These are phyloP conservation scores for Apodemus sylvaticus DNA, from an alignment of 2,113 vertebrate genomes.

Conservation along the genomic window DNA sequence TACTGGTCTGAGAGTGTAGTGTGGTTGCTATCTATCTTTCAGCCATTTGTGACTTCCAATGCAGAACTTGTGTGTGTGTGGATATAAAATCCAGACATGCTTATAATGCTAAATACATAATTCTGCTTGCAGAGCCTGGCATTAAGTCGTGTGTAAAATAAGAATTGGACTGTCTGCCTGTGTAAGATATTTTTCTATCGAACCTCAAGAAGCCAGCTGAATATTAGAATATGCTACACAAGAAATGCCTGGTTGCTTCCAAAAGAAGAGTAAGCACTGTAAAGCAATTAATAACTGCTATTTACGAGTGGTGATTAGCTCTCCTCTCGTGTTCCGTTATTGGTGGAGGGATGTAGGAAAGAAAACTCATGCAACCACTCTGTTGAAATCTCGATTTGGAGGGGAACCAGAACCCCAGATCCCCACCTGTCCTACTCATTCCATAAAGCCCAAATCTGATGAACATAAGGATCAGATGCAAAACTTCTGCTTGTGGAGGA, in stretches of 20 bases:
- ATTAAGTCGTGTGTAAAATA: not conserved
- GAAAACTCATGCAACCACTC: not conserved
- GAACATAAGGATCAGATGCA: not conserved
- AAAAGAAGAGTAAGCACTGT: not conserved
- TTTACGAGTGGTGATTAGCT: not conserved
- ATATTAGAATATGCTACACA: not conserved
- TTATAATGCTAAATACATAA: not conserved
- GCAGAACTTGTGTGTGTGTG: not conserved
- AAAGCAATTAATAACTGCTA: slow-evolving; percentile 35
- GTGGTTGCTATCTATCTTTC: not conserved
- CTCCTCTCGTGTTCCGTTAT: not conserved
- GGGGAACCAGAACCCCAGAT: not conserved
- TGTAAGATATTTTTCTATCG: not conserved
- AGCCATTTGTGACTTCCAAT: not conserved
- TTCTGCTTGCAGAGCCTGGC: not conserved
- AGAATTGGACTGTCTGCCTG: not conserved
- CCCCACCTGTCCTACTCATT: not conserved
- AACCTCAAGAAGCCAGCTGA: slow-evolving; percentile 5
- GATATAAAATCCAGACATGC: not conserved
- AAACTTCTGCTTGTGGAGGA: not conserved
- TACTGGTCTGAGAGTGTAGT: not conserved
- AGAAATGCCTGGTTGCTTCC: slow-evolving; percentile 10
- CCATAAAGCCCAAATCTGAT: not conserved
- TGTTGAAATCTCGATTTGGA: not conserved
- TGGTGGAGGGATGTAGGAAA: not conserved